These are phyloP conservation scores for Calameuta pallipes DNA, from an alignment of 2,888 invertebrate genomes.

Conservation along the genomic window DNA sequence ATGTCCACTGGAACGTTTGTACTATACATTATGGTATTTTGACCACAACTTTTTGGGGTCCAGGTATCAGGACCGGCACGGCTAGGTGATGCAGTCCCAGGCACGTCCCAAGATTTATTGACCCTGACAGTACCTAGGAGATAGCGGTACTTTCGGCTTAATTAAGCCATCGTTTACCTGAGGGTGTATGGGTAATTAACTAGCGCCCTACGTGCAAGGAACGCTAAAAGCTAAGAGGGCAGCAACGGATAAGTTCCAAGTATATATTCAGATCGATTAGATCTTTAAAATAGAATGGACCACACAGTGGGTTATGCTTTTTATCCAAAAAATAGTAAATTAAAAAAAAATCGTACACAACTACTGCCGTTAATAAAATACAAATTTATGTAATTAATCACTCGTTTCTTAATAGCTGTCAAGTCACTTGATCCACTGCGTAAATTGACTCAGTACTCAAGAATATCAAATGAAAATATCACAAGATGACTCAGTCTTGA, in stretches of 20 bases:
- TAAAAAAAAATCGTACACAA: neutral
- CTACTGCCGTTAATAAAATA: neutral
- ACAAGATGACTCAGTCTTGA: neutral
- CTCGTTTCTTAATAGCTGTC: too few species aligned
- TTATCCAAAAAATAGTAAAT: neutral
- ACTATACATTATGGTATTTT: neutral
- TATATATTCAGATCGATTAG: neutral
- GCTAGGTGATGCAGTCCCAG: neutral
- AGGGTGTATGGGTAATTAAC: neutral
- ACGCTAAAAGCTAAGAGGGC: neutral
- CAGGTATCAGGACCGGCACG: neutral
- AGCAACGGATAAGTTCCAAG: neutral
- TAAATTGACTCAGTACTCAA: neutral
- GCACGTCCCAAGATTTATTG: constrained; percentile 6
- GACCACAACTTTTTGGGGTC: neutral
- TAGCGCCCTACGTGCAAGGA: neutral
- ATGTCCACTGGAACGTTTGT: neutral
- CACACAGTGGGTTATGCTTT: constrained; percentile 10
- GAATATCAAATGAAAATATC: neutral
- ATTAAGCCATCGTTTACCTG: constrained; percentile 9
- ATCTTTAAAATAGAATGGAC: neutral
- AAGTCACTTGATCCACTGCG: too few species aligned
- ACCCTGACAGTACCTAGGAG: constrained; percentile 3
- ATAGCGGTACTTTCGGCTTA: constrained; percentile 10
- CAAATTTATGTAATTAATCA: neutral